phyloP scores from a whole-genome alignment of 1,140 invertebrate species.

The Zaprionus lachaisei region DNA sequence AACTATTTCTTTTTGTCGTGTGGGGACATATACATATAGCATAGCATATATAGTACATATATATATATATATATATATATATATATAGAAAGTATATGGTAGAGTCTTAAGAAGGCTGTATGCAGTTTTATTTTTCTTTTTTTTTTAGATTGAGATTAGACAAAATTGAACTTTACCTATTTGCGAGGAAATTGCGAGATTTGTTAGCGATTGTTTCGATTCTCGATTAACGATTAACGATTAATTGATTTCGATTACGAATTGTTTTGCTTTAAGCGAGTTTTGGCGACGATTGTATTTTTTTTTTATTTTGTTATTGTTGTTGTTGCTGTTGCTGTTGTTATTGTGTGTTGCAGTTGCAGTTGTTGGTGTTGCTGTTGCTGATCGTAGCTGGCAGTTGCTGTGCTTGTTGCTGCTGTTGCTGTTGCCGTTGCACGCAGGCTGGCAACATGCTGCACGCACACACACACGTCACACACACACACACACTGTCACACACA shows the following conservation, averaged over 20 bases:
- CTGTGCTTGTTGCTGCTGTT: background rate
- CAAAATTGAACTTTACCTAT: conserved; percentile 76
- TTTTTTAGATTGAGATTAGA: conserved; percentile 35
- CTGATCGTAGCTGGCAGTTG: conserved; percentile 1
- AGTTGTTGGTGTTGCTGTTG: conserved; percentile 10
- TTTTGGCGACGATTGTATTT: conserved; percentile 10
- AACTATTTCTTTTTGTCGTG: conserved; percentile 36
- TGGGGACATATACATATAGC: conserved; percentile 13
- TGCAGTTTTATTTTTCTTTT: conserved; percentile 42
- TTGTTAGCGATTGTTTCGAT: conserved; percentile 19
- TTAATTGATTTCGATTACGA: conserved; percentile 17
- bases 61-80: background rate
- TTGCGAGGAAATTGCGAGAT: conserved; percentile 44
- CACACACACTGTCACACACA: conserved; percentile 20
- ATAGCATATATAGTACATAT: background rate
- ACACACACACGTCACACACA: conserved; percentile 20
- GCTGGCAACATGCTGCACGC: conserved; percentile 37
- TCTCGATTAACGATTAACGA: background rate
- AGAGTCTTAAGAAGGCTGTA: conserved; percentile 19
- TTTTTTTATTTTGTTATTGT: conserved; percentile 11
- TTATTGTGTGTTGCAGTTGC: conserved; percentile 1
- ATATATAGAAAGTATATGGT: background rate
- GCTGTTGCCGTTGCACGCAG: conserved; percentile 17
- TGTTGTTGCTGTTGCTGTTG: background rate
- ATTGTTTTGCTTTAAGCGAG: conserved; percentile 4